Conservation (phyloP, 1,140 invertebrate genomes). For the Cydia amplana region DNA sequence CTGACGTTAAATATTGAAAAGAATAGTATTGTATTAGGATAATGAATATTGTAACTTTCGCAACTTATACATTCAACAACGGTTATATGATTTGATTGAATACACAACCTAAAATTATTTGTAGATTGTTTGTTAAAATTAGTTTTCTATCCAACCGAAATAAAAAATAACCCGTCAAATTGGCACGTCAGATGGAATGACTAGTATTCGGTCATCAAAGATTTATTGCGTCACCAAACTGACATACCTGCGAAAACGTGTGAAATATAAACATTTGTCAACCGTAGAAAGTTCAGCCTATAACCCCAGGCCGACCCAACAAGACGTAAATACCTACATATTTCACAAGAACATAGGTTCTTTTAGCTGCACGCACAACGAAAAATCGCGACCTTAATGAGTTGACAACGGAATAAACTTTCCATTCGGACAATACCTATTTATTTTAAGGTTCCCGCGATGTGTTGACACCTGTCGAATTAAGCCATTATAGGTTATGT, state of each 20-base stretch:
- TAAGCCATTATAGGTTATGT: conserved; percentile 25
- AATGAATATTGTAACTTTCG: too few relatives aligned
- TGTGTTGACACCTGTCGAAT: conserved; percentile 24
- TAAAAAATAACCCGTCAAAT: too few relatives aligned
- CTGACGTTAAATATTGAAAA: too few relatives aligned
- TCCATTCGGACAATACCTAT: conserved; percentile 30
- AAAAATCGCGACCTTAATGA: conserved; percentile 25
- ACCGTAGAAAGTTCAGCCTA: conserved; percentile 31
- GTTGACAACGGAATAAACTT: conserved; percentile 26
- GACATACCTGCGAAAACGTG: conserved; percentile 54
- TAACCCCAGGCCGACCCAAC: not conserved
- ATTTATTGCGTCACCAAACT: conserved; percentile 41
- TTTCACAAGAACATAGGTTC: not conserved
- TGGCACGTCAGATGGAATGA: not conserved
- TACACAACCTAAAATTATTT: too few relatives aligned
- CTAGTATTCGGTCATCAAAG: conserved; percentile 15
- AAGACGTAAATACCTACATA: not conserved
- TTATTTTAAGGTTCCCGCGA: conserved; percentile 32
- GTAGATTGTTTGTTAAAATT: too few relatives aligned
- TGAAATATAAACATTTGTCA: conserved; percentile 50
- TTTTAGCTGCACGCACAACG: not conserved
- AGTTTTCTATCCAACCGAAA: too few relatives aligned
- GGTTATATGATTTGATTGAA: too few relatives aligned
- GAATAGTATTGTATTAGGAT: too few relatives aligned
- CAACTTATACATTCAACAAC: too few relatives aligned